Evolutionary conservation across 2,797 vertebrate species (phyloP).

Genomic region (Mormyrus hasselquistii): DNA sequence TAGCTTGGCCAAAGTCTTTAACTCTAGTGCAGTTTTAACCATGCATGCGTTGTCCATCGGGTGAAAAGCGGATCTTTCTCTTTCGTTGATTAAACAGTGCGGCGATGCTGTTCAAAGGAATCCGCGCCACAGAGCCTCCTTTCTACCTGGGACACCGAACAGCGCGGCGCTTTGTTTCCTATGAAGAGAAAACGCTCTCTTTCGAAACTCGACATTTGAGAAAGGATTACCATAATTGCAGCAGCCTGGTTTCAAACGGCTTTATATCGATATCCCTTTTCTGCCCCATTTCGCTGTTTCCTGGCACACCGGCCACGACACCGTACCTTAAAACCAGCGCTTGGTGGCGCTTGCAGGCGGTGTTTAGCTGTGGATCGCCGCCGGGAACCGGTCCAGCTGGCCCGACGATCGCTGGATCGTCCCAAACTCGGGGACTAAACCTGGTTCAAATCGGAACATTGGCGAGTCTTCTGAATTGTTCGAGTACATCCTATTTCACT

Average conservation of each 20-base stretch:
- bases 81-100: not conserved
- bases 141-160: not conserved
- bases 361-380: not conserved
- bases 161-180: constrained; percentile 17
- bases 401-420: not conserved
- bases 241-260: constrained; percentile 33
- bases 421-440: not conserved
- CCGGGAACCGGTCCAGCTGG: not conserved
- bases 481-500: not conserved
- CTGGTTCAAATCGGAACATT: not conserved
- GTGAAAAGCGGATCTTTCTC: not conserved
- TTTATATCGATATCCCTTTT: constrained; percentile 37
- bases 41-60: not conserved
- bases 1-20: not conserved
- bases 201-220: constrained; percentile 23
- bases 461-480: not conserved
- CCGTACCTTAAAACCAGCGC: not conserved
- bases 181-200: constrained; percentile 20
- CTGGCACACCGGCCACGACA: not conserved
- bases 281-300: constrained; percentile 23
- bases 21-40: not conserved
- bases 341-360: not conserved
- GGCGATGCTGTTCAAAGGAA: not conserved
- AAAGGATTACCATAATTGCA: constrained; percentile 39
- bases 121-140: constrained; percentile 9